Percentiles rank a stretch among this genome's conserved stretches.
Conservation (phyloP, 2,888 invertebrate genomes). For the Troglohyphantes excavatus region DNA sequence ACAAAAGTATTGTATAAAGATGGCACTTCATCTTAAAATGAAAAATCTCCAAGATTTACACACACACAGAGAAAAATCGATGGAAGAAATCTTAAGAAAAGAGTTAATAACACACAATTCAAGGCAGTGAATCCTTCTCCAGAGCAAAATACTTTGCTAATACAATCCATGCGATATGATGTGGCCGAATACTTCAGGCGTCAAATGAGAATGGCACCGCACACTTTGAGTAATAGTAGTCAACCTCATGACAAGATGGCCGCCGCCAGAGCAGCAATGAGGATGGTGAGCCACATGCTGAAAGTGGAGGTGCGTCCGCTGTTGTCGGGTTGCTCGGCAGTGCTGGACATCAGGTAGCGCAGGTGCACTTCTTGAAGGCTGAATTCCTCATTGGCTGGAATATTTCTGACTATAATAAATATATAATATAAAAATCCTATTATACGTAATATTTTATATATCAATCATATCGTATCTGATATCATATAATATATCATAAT, state of each 20-base stretch:
- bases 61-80: too few relatives aligned
- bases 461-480: background rate
- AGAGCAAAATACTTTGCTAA: too few relatives aligned
- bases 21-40: too few relatives aligned
- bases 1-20: too few relatives aligned
- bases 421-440: background rate
- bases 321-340: conserved; percentile 64
- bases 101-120: too few relatives aligned
- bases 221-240: background rate
- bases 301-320: conserved; percentile 47
- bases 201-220: too few relatives aligned
- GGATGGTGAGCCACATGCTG: conserved; percentile 67
- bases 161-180: too few relatives aligned
- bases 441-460: background rate
- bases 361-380: conserved; percentile 4
- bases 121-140: too few relatives aligned
- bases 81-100: too few relatives aligned
- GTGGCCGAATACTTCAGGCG: too few relatives aligned
- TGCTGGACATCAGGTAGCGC: conserved; percentile 55
- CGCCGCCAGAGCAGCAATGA: conserved; percentile 69
- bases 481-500: background rate
- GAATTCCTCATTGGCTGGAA: background rate
- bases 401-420: background rate
- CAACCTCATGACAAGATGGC: conserved; percentile 62
- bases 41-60: too few relatives aligned